These are phyloP conservation scores for Cephus rjabovi DNA, from an alignment of 2,888 invertebrate genomes.

Conservation along the genomic window DNA sequence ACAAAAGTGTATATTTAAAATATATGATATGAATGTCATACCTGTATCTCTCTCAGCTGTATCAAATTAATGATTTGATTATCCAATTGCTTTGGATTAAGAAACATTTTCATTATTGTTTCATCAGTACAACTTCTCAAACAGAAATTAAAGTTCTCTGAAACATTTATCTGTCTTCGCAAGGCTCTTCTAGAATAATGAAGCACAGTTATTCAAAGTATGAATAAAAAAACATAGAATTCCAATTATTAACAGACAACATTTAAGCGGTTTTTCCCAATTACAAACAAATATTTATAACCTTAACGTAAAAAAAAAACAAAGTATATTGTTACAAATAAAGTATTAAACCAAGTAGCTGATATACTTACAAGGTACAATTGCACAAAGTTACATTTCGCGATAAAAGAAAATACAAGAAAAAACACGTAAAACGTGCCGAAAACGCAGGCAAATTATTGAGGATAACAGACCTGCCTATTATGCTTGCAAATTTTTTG, in stretches of 20 bases:
- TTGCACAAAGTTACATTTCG: background rate
- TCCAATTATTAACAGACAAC: background rate
- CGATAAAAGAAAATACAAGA: background rate
- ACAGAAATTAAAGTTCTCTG: background rate
- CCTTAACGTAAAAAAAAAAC: background rate
- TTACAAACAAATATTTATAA: background rate
- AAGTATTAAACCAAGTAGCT: background rate
- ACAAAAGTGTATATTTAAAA: background rate
- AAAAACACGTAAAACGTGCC: background rate
- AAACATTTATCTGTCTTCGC: background rate
- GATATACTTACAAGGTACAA: background rate
- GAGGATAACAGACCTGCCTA: background rate
- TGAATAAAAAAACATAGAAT: background rate
- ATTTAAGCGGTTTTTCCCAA: background rate
- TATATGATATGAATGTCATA: constrained; percentile 23
- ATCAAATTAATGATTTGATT: constrained; percentile 46
- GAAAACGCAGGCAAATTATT: background rate
- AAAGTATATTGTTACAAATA: background rate
- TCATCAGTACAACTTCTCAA: background rate
- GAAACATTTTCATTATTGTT: constrained; percentile 46
- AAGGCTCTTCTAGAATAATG: background rate
- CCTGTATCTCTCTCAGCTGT: constrained; percentile 52
- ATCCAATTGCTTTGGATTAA: constrained; percentile 39
- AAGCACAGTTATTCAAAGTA: background rate
- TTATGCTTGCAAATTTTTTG: background rate